Base-by-base conservation (phyloP, 2,888 invertebrate genomes). In the Tipula helvola region DNA sequence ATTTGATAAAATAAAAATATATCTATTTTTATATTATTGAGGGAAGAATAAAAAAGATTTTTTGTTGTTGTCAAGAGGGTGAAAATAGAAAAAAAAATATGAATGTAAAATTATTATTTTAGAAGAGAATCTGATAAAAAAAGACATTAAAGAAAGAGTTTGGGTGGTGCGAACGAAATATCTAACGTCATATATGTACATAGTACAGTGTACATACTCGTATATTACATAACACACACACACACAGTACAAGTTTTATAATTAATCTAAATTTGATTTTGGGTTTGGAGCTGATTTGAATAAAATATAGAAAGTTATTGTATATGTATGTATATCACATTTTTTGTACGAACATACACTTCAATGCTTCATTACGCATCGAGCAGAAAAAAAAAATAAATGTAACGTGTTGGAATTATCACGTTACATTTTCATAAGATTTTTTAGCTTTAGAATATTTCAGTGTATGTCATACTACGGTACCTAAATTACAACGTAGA, bases 261-360 rank as follows among this genome's bases (percentile, higher is more conserved):
- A 71, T 71, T 71, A 71, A 71, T 71, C 71, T 71, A 71, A 71
- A 71, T 71, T 71, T 71, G 71, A 71, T 71, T 71, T 71, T 71
- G 71, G 71, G 71, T 71, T 71, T 71, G 71, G 71, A 71, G 71
- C 71, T 71, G 71, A 71, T 71, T 71, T 71, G 28, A 71, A 28
- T 71, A 71, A 28, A 71, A 71, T 71, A 71, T 28, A 71, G 12
- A 71, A 71, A 71, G 28, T 71, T 71, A 3, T 28, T 28, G 28
- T 71, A n/a, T n/a, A n/a, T n/a, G n/a, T n/a, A n/a, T n/a, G n/a
- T n/a, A n/a, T n/a, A 28, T 71, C 52, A 28, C 28, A 71, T 28
- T 52, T 71, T 28, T 28, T 10, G 28, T 71, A 71, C 28, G 28
- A 28, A 28, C 71, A 28, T 71, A 71, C 71, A 71, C 71, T 71